Base-by-base conservation (phyloP, 1,140 invertebrate species). In the Lepidostoma basale region DNA sequence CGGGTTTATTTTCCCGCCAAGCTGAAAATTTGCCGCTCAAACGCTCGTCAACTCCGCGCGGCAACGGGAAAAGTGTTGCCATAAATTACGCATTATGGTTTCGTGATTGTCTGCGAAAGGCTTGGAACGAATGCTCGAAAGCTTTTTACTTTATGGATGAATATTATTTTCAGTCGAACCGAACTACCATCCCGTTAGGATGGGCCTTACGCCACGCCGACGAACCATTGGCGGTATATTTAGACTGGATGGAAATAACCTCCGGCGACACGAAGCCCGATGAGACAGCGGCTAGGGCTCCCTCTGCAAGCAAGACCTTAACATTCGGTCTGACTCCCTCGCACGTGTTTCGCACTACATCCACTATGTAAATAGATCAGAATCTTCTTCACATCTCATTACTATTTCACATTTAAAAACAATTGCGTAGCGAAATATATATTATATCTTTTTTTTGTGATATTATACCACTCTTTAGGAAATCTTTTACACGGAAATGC, bases 231-330 rank as follows among this genome's bases (percentile, higher is more conserved):
- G 56, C 39, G 22, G 36, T 60, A 60, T 40, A 42, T 25, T 40
- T 60, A 60, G 56, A 56, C 12, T 12, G 22, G 33, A 60, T 26
- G 6, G 12, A 60, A 60, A 60, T 60, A 60, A 16, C n/a, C 56
- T n/a, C 56, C 22, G 56, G 39, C 33, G 56, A 60, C 56, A 42
- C 56, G 28, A n/a, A 40, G 30, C 39, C n/a, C 22, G 36, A 20
- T 22, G 42, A 12, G 52, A 36, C 36, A 60, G 20, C 3, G 9
- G 36, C 16, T 39, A 14, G 8, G 10, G 22, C 56, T 42, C 14
- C 30, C 28, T 28, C 23, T 30, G 56, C 33, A 56, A 26, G 36
- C 52, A 33, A 36, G 56, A 42, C 56, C 56, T 59, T 59, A 36
- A 59, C 54, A 59, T 59, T 59, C 30, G 26, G n/a, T 4, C 52